A percentile compares a stretch with the other conserved stretches of the same genome.
Evolutionary conservation across 2,888 invertebrate species (phyloP).

Genomic region (Leptarthrus brevirostris): DNA sequence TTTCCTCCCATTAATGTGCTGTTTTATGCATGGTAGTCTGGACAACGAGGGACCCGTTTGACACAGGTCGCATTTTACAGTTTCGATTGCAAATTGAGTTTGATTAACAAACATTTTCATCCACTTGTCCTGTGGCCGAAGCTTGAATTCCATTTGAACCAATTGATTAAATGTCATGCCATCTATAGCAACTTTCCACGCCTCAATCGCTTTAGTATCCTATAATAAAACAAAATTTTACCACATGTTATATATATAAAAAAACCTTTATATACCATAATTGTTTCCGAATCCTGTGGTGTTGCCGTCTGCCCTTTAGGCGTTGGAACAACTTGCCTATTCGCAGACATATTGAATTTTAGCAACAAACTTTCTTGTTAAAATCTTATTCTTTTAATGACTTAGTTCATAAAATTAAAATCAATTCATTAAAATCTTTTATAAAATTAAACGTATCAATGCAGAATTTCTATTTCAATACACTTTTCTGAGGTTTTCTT

Average conservation of each 20-base stretch:
- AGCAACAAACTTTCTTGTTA: no score
- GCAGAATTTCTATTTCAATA: no score
- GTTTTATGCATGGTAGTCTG: neutral
- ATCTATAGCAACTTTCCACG: slow-evolving; percentile 1
- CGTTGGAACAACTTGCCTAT: neutral
- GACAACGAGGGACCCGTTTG: neutral
- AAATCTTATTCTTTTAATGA: no score
- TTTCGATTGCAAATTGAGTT: neutral
- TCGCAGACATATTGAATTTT: neutral
- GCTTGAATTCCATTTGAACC: neutral
- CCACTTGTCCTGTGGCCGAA: neutral
- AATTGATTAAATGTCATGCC: slow-evolving; percentile 9
- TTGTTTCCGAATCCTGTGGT: neutral
- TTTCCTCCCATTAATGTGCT: slow-evolving; percentile 13
- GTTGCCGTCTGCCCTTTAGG: neutral
- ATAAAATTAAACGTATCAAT: no score
- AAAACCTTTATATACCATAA: neutral
- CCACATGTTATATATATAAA: no score
- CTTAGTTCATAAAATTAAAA: no score
- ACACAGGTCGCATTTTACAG: slow-evolving; percentile 6
- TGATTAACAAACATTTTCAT: slow-evolving; percentile 13
- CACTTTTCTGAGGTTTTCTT: no score
- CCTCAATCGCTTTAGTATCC: neutral
- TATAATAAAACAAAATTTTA: neutral
- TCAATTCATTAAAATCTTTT: no score